These are phyloP conservation scores for Agrilus planipennis DNA, from an alignment of 1,140 invertebrate species.

Conservation along the genomic window DNA sequence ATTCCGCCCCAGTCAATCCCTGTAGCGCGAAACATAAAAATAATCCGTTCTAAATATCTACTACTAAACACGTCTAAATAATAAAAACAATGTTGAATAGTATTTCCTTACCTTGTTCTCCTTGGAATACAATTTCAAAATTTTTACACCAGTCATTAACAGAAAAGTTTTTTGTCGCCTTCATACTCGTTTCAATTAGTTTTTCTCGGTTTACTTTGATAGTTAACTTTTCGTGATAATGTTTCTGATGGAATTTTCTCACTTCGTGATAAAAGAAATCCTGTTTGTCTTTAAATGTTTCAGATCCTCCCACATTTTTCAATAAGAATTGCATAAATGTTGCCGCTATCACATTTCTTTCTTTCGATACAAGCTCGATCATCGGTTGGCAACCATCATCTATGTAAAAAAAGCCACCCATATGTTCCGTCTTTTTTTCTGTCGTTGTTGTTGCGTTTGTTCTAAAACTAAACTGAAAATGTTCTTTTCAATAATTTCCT, in stretches of 20 bases:
- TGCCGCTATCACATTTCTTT: slow-evolving; percentile 82
- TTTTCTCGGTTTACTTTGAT: slow-evolving; percentile 72
- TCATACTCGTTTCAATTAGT: slow-evolving; percentile 71
- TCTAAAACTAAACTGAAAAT: slow-evolving; percentile 39
- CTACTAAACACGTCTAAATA: not conserved
- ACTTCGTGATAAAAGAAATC: slow-evolving; percentile 92
- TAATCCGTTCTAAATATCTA: not conserved
- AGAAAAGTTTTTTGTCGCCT: slow-evolving; percentile 65
- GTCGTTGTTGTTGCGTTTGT: slow-evolving; percentile 36
- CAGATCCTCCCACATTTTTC: slow-evolving; percentile 92
- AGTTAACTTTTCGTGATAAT: slow-evolving; percentile 71
- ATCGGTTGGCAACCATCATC: slow-evolving; percentile 85
- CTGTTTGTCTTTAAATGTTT: slow-evolving; percentile 92
- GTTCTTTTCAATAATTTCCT: not conserved
- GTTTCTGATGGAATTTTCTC: slow-evolving; percentile 70
- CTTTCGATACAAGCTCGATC: slow-evolving; percentile 67
- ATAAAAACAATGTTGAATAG: not conserved
- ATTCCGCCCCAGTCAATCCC: slow-evolving; percentile 90
- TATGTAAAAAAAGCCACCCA: slow-evolving; percentile 55
- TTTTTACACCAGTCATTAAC: slow-evolving; percentile 83
- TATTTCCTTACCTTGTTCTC: slow-evolving; percentile 63
- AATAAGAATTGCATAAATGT: slow-evolving; percentile 85
- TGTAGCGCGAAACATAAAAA: not conserved
- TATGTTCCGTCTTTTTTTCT: slow-evolving; percentile 29
- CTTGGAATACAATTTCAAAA: slow-evolving; percentile 85